Evolutionary conservation across 1,140 invertebrate species (phyloP).

Genomic region (Drosophila bipectinata): DNA sequence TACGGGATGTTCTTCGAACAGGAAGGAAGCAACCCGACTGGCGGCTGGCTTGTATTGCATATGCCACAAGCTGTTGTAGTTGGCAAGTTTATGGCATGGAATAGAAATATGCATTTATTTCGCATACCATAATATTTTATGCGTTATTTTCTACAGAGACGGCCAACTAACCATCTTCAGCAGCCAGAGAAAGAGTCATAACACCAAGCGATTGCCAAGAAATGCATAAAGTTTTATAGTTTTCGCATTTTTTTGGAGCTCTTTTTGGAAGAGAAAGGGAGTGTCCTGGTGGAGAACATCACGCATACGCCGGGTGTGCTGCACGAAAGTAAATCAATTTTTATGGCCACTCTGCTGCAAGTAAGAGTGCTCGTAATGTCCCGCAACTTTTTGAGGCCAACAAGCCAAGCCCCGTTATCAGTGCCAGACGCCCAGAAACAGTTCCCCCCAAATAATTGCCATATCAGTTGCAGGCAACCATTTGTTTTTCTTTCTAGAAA

Average conservation of each 20-base stretch:
- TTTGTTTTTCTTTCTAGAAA: constrained; percentile 13
- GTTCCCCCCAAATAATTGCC: neutral
- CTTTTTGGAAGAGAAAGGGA: neutral
- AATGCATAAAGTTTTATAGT: constrained; percentile 78
- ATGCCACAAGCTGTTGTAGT: constrained; percentile 53
- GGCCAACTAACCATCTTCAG: neutral
- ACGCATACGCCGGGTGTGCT: constrained; percentile 70
- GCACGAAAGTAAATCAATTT: constrained; percentile 67
- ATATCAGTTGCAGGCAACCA: constrained; percentile 10
- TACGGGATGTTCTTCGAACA: constrained; percentile 17
- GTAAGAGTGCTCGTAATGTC: constrained; percentile 9
- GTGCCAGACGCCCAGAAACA: constrained; percentile 1
- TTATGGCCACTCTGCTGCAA: constrained; percentile 54
- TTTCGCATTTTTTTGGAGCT: constrained; percentile 51
- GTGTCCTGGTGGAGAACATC: constrained; percentile 37
- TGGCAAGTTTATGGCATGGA: constrained; percentile 55
- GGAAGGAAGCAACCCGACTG: constrained; percentile 30
- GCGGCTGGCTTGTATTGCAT: constrained; percentile 53
- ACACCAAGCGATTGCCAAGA: constrained; percentile 45
- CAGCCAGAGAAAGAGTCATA: constrained; percentile 20
- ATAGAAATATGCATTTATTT: constrained; percentile 75
- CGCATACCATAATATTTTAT: constrained; percentile 71
- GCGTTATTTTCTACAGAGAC: constrained; percentile 50
- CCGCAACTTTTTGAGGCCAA: constrained; percentile 16
- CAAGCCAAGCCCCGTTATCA: constrained; percentile 33